Evolutionary conservation across 2,113 vertebrate genomes (phyloP).

Genomic region (Natator depressus): DNA sequence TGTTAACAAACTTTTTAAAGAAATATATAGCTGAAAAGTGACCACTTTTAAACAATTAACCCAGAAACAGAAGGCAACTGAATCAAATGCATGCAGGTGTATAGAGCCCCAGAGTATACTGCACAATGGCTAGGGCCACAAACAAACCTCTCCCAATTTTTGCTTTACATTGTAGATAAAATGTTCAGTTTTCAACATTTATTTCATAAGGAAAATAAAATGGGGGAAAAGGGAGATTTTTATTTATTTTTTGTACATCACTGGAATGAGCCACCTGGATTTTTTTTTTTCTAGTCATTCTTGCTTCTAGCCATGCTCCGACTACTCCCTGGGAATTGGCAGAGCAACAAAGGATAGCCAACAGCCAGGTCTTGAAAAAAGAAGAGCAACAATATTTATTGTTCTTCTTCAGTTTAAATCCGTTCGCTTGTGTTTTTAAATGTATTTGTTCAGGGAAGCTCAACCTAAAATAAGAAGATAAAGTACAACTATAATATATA

Average conservation of each 20-base stretch:
- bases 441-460: slow-evolving; percentile 6
- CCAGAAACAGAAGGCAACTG: neutral
- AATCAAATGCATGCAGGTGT: neutral
- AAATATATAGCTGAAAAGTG: neutral
- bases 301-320: neutral
- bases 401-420: neutral
- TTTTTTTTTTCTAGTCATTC: neutral
- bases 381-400: neutral
- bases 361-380: neutral
- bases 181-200: neutral
- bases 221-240: neutral
- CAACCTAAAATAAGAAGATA: slow-evolving; percentile 33
- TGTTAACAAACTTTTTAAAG: neutral
- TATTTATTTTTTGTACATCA: neutral
- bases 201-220: neutral
- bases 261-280: accelerated
- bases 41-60: neutral
- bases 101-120: neutral
- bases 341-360: neutral
- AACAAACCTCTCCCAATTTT: accelerated
- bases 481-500: neutral
- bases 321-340: neutral
- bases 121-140: neutral
- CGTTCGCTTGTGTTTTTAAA: neutral
- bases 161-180: neutral